A percentile compares a stretch with the other conserved stretches of the same genome.
These are phyloP conservation scores for Lasioglossum vierecki DNA, from an alignment of 2,888 invertebrate genomes.

Conservation along the genomic window DNA sequence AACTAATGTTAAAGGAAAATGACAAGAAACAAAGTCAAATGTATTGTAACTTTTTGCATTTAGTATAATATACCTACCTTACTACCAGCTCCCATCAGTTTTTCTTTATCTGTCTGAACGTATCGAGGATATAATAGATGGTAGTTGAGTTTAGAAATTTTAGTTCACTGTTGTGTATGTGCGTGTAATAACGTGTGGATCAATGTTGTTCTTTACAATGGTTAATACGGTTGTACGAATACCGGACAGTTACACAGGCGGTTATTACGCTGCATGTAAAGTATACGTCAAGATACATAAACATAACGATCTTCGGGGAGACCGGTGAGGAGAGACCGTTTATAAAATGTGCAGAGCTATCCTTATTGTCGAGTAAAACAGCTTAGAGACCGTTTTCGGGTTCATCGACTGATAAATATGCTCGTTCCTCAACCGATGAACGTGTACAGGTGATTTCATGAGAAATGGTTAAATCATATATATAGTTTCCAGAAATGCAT, in stretches of 20 bases:
- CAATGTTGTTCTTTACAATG: constrained; percentile 24
- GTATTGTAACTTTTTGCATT: constrained; percentile 83
- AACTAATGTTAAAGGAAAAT: constrained; percentile 70
- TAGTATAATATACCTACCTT: constrained; percentile 82
- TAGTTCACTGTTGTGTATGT: constrained; percentile 10
- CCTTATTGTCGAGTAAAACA: not conserved
- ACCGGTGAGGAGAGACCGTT: not conserved
- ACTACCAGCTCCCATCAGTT: constrained; percentile 73
- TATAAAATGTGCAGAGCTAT: not conserved
- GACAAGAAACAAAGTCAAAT: constrained; percentile 76
- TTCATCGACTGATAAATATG: constrained; percentile 1
- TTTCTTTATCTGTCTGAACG: constrained; percentile 60
- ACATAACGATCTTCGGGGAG: not conserved
- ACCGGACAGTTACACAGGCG: not conserved
- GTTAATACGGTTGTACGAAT: constrained; percentile 1
- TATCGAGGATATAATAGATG: not conserved
- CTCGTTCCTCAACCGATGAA: not conserved
- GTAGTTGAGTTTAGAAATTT: constrained; percentile 7
- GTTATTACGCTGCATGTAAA: constrained; percentile 1
- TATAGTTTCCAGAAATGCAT: not conserved
- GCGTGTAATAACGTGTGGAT: constrained; percentile 23
- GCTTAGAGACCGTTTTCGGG: not conserved
- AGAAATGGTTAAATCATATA: not conserved
- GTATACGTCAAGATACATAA: not conserved
- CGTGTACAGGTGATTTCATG: constrained; percentile 6